Evolutionary conservation across 2,113 vertebrate genomes (phyloP).

Genomic region (Mystacornis crossleyi): DNA sequence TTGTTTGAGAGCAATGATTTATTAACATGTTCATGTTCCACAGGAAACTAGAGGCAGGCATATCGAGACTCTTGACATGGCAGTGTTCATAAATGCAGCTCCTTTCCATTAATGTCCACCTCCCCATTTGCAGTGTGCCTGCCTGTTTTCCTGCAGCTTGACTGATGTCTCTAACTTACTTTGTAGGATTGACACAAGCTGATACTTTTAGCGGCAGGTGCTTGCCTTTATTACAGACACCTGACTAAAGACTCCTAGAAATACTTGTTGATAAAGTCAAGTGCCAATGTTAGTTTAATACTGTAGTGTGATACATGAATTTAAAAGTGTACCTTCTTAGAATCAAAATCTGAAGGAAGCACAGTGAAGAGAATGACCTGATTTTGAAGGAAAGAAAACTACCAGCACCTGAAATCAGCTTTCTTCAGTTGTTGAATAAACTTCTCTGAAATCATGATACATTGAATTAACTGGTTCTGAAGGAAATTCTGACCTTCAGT

Average conservation of each 20-base stretch:
- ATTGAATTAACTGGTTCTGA: conserved; percentile 55
- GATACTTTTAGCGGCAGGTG: background rate
- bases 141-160: background rate
- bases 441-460: conserved; percentile 50
- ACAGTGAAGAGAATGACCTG: conserved; percentile 58
- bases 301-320: conserved; percentile 28
- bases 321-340: conserved; percentile 51
- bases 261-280: background rate
- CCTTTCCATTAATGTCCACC: background rate
- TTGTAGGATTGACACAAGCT: background rate
- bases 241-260: background rate
- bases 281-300: conserved; percentile 1
- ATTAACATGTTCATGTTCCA: background rate
- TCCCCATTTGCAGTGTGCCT: background rate
- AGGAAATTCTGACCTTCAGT: conserved; percentile 61
- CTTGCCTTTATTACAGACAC: background rate
- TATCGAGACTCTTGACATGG: background rate
- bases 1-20: background rate
- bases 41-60: background rate
- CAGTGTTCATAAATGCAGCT: background rate
- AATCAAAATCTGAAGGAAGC: conserved; percentile 58
- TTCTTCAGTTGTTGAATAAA: conserved; percentile 56
- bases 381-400: conserved; percentile 57
- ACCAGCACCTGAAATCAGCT: conserved; percentile 46
- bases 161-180: background rate